Evolutionary conservation across 2,797 vertebrate species (phyloP).

Genomic region (Pitangus sulphuratus): DNA sequence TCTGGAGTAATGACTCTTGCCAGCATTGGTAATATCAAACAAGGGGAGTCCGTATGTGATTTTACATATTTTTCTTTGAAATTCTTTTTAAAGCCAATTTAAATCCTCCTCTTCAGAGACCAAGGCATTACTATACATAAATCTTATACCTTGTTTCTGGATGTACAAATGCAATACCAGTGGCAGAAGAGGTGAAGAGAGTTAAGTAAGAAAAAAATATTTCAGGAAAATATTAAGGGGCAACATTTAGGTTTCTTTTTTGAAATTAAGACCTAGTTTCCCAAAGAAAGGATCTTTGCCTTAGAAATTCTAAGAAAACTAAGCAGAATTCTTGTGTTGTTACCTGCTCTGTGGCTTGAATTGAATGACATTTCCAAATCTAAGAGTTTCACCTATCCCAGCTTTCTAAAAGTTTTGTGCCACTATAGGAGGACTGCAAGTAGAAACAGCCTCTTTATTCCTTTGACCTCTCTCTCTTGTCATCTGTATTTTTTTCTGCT

Average conservation of each 20-base stretch:
- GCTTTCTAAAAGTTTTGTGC: neutral
- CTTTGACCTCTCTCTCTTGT: neutral
- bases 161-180: neutral
- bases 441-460: neutral
- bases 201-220: neutral
- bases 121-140: neutral
- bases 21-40: conserved; percentile 22
- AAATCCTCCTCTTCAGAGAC: conserved; percentile 12
- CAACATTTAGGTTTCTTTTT: conserved; percentile 26
- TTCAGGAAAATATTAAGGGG: neutral
- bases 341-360: neutral
- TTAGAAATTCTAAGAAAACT: neutral
- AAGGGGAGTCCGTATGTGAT: neutral
- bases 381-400: neutral
- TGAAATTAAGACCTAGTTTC: conserved; percentile 22
- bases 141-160: conserved; percentile 1
- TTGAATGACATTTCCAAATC: neutral
- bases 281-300: neutral
- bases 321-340: neutral
- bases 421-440: neutral
- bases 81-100: conserved; percentile 17
- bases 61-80: conserved; percentile 12
- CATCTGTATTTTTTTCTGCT: neutral
- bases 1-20: neutral
- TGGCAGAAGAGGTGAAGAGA: neutral